These are phyloP conservation scores for Zelleria hepariella DNA, from an alignment of 2,888 invertebrate species.

Conservation along the genomic window DNA sequence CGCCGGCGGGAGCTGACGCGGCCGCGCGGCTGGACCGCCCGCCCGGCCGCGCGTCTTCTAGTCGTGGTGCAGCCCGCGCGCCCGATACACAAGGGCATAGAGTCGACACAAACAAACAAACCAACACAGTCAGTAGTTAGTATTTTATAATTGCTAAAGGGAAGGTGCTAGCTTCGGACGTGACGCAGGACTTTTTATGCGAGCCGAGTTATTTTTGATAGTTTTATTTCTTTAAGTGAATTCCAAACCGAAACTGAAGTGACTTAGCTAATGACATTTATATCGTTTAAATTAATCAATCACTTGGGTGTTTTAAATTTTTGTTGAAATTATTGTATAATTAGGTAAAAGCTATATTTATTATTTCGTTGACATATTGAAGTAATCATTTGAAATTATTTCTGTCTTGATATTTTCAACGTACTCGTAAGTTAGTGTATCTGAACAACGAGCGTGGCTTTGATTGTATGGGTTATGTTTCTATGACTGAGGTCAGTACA, in stretches of 20 bases:
- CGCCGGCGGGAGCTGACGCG: constrained; percentile 49
- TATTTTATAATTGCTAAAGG: constrained; percentile 68
- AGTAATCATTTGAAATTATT: constrained; percentile 68
- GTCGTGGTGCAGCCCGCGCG: constrained; percentile 17
- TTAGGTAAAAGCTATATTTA: constrained; percentile 67
- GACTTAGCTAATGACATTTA: constrained; percentile 65
- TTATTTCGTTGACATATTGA: constrained; percentile 60
- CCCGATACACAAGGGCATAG: constrained; percentile 19
- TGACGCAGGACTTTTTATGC: constrained; percentile 67
- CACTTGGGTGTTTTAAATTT: constrained; percentile 65
- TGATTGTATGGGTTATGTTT: constrained; percentile 39
- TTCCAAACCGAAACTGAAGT: constrained; percentile 62
- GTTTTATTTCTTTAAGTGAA: constrained; percentile 70
- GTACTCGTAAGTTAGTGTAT: constrained; percentile 31
- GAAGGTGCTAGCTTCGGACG: constrained; percentile 73
- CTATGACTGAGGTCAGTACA: constrained; percentile 22
- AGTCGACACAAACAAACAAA: constrained; percentile 28
- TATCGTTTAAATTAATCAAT: constrained; percentile 46
- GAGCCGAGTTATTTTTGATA: constrained; percentile 72
- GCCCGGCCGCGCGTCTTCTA: constrained; percentile 29
- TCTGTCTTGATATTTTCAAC: constrained; percentile 69
- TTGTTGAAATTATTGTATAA: constrained; percentile 72
- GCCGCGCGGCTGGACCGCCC: constrained; percentile 17
- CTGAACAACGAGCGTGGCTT: constrained; percentile 48
- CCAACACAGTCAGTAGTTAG: constrained; percentile 66